Percentiles rank a stretch among this genome's conserved stretches.
Evolutionary conservation across 2,888 invertebrate genomes (phyloP).

Genomic region (Rotaria socialis): DNA sequence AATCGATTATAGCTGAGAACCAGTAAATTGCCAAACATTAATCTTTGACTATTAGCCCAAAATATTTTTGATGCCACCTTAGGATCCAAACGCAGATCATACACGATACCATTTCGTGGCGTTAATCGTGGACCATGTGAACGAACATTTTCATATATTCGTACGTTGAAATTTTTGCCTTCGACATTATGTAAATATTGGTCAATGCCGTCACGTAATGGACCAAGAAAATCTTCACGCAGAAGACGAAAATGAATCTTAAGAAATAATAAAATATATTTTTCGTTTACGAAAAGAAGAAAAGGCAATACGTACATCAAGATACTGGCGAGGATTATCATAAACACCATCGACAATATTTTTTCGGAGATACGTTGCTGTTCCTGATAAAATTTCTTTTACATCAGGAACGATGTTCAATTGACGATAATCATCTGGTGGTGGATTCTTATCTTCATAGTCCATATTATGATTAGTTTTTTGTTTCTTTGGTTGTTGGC

Average conservation of each 20-base stretch:
- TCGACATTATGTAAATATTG: constrained; percentile 59
- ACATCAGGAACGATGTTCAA: constrained; percentile 51
- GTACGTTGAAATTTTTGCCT: constrained; percentile 47
- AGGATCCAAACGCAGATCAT: constrained; percentile 50
- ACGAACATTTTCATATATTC: constrained; percentile 52
- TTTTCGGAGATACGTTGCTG: constrained; percentile 61
- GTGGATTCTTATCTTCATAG: background rate
- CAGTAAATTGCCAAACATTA: background rate
- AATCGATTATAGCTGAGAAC: constrained; percentile 28
- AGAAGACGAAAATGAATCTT: constrained; percentile 69
- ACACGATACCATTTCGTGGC: constrained; percentile 50
- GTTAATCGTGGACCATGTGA: constrained; percentile 50
- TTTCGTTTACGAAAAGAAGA: too few species aligned
- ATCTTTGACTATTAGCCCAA: constrained; percentile 19
- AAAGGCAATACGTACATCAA: constrained; percentile 62
- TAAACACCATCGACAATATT: constrained; percentile 68
- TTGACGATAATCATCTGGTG: constrained; percentile 52
- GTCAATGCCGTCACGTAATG: constrained; percentile 69
- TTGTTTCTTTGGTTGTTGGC: background rate
- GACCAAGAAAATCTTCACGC: constrained; percentile 74
- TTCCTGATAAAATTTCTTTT: constrained; percentile 52
- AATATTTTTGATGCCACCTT: background rate
- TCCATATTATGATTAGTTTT: background rate
- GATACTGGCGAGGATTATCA: constrained; percentile 68
- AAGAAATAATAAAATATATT: background rate